A percentile compares a stretch with the other conserved stretches of the same genome.
Conservation (phyloP, 2,113 vertebrate genomes). For the Dinomys branickii region DNA sequence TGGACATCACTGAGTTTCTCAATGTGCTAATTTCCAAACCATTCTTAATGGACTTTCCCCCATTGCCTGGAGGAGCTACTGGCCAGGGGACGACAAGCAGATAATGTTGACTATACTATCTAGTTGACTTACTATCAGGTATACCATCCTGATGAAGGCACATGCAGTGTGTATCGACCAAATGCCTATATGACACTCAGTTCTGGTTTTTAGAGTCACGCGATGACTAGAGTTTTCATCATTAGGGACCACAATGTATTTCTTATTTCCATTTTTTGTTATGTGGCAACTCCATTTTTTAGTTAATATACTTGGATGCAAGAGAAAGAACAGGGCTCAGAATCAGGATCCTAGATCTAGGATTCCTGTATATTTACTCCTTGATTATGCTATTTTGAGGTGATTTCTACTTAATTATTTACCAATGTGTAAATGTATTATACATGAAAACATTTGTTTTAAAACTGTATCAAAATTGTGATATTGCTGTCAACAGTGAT, state of each 20-base stretch:
- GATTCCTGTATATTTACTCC: not conserved
- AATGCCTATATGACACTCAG: fast-evolving
- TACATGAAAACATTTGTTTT: not conserved
- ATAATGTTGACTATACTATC: not conserved
- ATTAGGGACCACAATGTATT: fast-evolving
- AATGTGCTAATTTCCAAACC: not conserved
- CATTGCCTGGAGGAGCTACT: not conserved
- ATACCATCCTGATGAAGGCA: not conserved
- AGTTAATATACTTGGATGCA: not conserved
- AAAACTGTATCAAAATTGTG: not conserved
- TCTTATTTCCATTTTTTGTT: not conserved
- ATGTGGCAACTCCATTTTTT: not conserved
- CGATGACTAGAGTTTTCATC: not conserved
- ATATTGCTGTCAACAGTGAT: not conserved
- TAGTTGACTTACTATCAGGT: too few species aligned
- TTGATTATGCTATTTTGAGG: too few species aligned
- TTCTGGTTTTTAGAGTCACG: too few species aligned
- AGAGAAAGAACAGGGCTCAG: not conserved
- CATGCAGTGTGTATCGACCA: fast-evolving
- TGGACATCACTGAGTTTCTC: not conserved
- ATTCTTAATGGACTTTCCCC: not conserved
- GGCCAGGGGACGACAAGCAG: too few species aligned
- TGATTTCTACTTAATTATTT: not conserved
- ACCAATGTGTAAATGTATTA: not conserved
- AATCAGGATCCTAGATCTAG: too few species aligned